Evolutionary conservation across 2,888 invertebrate genomes (phyloP).

Genomic region (Meiosimyza decipiens): DNA sequence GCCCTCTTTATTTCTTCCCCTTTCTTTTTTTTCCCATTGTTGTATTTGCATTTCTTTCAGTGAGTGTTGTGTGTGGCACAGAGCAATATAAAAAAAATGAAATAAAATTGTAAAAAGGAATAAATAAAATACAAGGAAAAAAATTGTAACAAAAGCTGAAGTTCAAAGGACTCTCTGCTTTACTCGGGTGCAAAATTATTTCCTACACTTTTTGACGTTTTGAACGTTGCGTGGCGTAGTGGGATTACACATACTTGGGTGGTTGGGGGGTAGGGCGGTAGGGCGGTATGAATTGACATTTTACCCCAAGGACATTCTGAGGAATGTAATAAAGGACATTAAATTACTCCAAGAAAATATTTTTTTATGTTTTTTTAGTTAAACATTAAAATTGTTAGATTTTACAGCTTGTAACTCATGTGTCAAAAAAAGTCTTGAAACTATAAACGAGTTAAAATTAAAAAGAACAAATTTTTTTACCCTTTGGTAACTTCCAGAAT

Average conservation of each 20-base stretch:
- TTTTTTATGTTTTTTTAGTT: no score
- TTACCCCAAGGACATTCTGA: constrained; percentile 14
- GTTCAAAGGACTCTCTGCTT: constrained; percentile 30
- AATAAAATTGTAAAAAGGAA: constrained; percentile 3
- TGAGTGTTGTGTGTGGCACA: no score
- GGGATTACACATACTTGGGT: neutral
- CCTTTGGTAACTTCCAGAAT: no score
- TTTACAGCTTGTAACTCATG: no score
- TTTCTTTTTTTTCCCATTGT: neutral
- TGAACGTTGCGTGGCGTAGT: constrained; percentile 3
- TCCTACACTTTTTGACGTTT: constrained; percentile 26
- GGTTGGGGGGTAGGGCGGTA: neutral
- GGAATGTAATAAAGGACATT: neutral
- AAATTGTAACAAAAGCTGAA: constrained; percentile 11
- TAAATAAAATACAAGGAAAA: neutral
- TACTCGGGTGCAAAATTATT: constrained; percentile 21
- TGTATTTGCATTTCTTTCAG: neutral
- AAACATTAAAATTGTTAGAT: no score
- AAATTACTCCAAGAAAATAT: no score
- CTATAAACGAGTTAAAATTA: no score
- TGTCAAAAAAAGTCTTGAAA: no score
- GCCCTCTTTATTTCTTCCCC: neutral
- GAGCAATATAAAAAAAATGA: constrained; percentile 2
- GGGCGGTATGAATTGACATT: neutral
- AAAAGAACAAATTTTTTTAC: no score